phyloP scores from a whole-genome alignment of 2,797 vertebrate species.

The Centropyge bicolor region DNA sequence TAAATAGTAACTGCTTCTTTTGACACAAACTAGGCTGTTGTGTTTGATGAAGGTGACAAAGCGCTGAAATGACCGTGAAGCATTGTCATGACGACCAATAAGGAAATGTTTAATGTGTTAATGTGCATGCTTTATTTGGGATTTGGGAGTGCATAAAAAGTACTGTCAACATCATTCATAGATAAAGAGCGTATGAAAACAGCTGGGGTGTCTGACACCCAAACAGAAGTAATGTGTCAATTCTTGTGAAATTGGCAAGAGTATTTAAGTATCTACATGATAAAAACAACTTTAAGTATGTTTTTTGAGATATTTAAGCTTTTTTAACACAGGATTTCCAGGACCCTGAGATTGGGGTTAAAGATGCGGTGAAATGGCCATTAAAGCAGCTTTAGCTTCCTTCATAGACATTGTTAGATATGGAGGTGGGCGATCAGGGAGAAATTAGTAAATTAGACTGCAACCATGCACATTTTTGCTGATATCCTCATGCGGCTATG shows the following conservation, averaged over 20 bases:
- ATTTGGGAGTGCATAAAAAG: background rate
- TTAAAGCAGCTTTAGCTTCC: background rate
- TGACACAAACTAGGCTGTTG: background rate
- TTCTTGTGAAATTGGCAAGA: background rate
- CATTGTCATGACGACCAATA: background rate
- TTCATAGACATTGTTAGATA: background rate
- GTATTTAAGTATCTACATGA: background rate
- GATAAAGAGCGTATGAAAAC: background rate
- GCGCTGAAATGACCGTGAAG: background rate
- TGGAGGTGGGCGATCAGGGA: background rate
- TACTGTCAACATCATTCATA: background rate
- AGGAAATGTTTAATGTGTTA: background rate
- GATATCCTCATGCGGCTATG: background rate
- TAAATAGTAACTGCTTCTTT: background rate
- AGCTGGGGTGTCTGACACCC: background rate
- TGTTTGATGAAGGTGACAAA: background rate
- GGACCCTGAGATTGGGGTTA: background rate
- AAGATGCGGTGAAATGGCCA: background rate
- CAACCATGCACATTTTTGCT: background rate
- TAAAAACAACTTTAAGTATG: background rate
- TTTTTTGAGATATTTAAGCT: background rate
- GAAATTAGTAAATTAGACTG: slow-evolving; percentile 18
- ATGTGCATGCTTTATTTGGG: background rate
- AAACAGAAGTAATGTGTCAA: slow-evolving; percentile 2
- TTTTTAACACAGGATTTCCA: background rate